Base-by-base conservation (phyloP, 2,888 invertebrate species). In the Serrognathus titanus region DNA sequence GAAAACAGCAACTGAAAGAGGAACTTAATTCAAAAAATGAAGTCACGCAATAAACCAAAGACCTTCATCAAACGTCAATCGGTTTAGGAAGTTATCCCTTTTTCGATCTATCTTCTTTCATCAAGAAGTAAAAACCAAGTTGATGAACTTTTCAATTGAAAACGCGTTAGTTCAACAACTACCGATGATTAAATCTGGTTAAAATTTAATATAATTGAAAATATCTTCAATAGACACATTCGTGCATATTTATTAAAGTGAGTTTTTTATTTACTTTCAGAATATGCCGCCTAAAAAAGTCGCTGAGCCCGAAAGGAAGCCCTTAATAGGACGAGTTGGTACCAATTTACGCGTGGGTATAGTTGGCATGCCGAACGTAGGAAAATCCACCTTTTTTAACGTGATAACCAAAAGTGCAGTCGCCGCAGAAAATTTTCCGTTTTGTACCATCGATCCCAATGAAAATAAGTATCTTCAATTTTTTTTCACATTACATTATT, bases 401-500 rank as follows among this genome's bases (percentile, higher is more conserved):
- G 97, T 98, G 20, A 81, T 99, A 63, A 99, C 99, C 35, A 96
- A 98, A 78, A 97, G 97, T 76, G 90, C 92, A 72, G 98, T 95
- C 5, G 90, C 96, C 53, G 99, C 99, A 51, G 99, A 98, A 77
- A 99, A 99, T 78, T 99, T 98, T 76, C 98, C 99, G 1, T 99
- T 99, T 84, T 99, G 99, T 83, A 99, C 99, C 78, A 99, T 99
- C 76, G 97, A 99, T 81, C 99, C 99, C 48, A 98, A 98, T 92
- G 98, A 99, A 87, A 97, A 94, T 96, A 93, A 95, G 95, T 94
- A 89, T 87, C 66, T 31, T 31, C 6, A 31, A 31, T 6, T 31
- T 31, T 31, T 7, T 31, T 31, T 2, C 16, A 16, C 16, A 3
- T 16, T 3, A 16, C 16, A 16, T 16, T 16, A 16, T 31, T 31